These are phyloP conservation scores for Palaemon carinicauda DNA, from an alignment of 1,140 invertebrate genomes.

Conservation along the genomic window DNA sequence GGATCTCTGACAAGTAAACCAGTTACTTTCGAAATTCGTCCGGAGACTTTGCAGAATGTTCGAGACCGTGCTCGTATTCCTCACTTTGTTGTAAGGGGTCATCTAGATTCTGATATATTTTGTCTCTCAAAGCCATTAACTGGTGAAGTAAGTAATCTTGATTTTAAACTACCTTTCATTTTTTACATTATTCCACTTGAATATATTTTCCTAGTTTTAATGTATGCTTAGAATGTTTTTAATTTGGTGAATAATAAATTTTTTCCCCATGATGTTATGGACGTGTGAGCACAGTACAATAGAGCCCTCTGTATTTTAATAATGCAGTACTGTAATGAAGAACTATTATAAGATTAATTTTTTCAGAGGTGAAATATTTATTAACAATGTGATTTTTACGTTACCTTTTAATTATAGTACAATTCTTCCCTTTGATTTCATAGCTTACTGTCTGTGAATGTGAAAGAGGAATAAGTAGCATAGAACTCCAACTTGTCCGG, in stretches of 20 bases:
- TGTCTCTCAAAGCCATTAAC: constrained; percentile 87
- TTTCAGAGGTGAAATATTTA: too few species aligned
- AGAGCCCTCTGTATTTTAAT: too few species aligned
- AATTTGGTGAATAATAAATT: background rate
- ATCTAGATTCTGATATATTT: constrained; percentile 82
- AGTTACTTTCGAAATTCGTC: constrained; percentile 83
- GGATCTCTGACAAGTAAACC: constrained; percentile 68
- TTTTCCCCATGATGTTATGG: too few species aligned
- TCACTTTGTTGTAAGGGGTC: constrained; percentile 82
- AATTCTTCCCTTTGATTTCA: background rate
- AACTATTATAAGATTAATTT: too few species aligned
- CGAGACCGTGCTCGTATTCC: constrained; percentile 75
- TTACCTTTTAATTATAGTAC: too few species aligned
- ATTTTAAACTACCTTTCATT: constrained; percentile 41
- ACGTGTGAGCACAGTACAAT: too few species aligned
- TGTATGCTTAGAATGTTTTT: constrained; percentile 47
- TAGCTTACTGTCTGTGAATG: constrained; percentile 78
- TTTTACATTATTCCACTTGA: background rate
- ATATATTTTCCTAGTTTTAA: background rate
- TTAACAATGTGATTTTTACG: too few species aligned
- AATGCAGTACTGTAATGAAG: too few species aligned
- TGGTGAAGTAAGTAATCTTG: constrained; percentile 75
- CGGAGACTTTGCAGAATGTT: constrained; percentile 79
- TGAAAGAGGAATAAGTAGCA: constrained; percentile 85
- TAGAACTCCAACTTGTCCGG: constrained; percentile 92